A percentile compares a stretch with the other conserved stretches of the same genome.
Evolutionary conservation across 2,113 vertebrate genomes (phyloP).

Genomic region (Lipophrys pholis): DNA sequence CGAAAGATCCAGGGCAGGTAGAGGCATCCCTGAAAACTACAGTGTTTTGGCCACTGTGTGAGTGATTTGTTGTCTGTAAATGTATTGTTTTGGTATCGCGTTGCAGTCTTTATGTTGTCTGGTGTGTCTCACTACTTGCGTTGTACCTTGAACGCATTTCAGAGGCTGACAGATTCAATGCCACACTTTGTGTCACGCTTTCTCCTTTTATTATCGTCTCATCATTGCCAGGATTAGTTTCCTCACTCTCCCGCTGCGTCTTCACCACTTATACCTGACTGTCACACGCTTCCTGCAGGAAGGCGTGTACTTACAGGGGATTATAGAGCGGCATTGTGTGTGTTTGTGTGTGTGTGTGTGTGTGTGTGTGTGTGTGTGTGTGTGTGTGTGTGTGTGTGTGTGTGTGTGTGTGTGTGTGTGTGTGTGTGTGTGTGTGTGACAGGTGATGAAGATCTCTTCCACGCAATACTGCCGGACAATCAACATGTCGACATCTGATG

Average conservation of each 20-base stretch:
- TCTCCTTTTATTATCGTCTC: slow-evolving; percentile 63
- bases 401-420: not conserved
- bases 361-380: slow-evolving; percentile 2
- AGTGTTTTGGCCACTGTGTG: not conserved
- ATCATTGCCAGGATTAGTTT: slow-evolving; percentile 64
- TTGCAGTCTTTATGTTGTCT: slow-evolving; percentile 8
- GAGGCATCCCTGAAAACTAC: not conserved
- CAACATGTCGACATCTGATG: slow-evolving; percentile 35
- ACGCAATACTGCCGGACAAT: slow-evolving; percentile 31
- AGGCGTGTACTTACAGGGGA: slow-evolving; percentile 8
- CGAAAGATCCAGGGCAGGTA: not conserved
- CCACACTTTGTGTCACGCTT: slow-evolving; percentile 32
- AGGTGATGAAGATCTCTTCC: slow-evolving; percentile 56
- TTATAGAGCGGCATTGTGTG: slow-evolving; percentile 5
- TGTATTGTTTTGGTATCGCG: not conserved
- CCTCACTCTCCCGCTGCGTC: slow-evolving; percentile 52
- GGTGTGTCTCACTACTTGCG: slow-evolving; percentile 7
- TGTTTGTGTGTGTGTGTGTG: not conserved
- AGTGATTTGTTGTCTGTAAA: not conserved
- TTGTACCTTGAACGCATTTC: slow-evolving; percentile 38
- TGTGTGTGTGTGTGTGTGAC: slow-evolving; percentile 8
- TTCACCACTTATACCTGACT: slow-evolving; percentile 27
- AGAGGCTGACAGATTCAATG: slow-evolving; percentile 32
- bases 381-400: slow-evolving; percentile 4
- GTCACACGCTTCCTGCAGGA: slow-evolving; percentile 31